phyloP scores from a whole-genome alignment of 2,888 invertebrate species.

The Nephrotoma guestfalica region DNA sequence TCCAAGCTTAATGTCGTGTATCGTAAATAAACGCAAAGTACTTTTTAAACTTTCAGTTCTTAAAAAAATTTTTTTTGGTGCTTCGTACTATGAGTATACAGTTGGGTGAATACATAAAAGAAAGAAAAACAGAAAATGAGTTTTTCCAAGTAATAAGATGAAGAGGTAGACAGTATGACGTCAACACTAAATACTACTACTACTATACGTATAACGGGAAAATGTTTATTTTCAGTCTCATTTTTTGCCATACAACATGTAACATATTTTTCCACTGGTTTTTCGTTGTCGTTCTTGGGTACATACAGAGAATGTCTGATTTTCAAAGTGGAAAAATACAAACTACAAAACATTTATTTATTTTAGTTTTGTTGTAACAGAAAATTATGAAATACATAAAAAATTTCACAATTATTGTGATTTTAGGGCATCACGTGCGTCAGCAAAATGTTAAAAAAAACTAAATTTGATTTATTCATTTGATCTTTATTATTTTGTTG shows the following conservation, averaged over 20 bases:
- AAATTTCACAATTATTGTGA: background rate
- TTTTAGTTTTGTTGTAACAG: too few relatives aligned
- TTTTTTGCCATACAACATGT: background rate
- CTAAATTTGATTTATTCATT: background rate
- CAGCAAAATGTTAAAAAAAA: background rate
- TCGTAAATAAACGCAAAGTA: background rate
- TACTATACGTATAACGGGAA: background rate
- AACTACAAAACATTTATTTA: too few relatives aligned
- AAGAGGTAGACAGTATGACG: conserved; percentile 1
- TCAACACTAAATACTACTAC: background rate
- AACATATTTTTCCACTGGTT: background rate
- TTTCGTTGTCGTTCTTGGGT: background rate
- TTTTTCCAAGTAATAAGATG: background rate
- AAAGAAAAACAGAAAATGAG: background rate
- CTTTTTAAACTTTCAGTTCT: background rate
- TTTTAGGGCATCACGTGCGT: background rate
- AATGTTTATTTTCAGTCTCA: background rate
- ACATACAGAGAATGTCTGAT: background rate
- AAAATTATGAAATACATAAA: background rate
- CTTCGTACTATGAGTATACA: background rate
- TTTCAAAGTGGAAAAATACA: background rate
- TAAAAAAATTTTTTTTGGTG: background rate
- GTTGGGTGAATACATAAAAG: too few relatives aligned
- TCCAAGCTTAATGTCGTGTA: background rate
- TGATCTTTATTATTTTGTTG: background rate